These are phyloP conservation scores for Triops longicaudatus DNA, from an alignment of 1,140 invertebrate genomes.

Conservation along the genomic window DNA sequence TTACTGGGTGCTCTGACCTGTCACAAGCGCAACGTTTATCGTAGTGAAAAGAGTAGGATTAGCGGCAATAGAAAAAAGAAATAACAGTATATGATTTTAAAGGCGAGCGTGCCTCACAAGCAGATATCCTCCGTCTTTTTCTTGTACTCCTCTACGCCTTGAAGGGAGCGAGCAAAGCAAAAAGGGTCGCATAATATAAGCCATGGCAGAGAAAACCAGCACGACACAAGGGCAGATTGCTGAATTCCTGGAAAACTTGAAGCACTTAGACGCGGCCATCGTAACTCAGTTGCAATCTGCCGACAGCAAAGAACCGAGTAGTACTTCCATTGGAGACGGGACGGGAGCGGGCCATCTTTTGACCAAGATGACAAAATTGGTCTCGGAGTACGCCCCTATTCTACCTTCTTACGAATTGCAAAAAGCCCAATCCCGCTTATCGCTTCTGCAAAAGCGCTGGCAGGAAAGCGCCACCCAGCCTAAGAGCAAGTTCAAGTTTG, in stretches of 20 bases:
- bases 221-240: background rate
- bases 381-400: slow-evolving; percentile 37
- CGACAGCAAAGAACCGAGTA: background rate
- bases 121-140: background rate
- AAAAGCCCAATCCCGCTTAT: slow-evolving; percentile 46
- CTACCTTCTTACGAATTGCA: slow-evolving; percentile 35
- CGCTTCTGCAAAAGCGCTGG: slow-evolving; percentile 43
- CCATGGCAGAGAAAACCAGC: background rate
- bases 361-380: slow-evolving; percentile 43
- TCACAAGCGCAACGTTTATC: slow-evolving; percentile 7
- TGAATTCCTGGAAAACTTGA: background rate
- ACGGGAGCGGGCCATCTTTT: slow-evolving; percentile 40
- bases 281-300: slow-evolving; percentile 7
- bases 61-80: background rate
- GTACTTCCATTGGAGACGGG: background rate
- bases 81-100: background rate
- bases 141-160: background rate
- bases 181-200: background rate
- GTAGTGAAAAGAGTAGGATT: background rate
- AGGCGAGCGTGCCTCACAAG: background rate
- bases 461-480: slow-evolving; percentile 40
- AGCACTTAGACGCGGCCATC: background rate
- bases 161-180: background rate
- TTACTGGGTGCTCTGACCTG: background rate
- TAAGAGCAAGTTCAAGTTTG: slow-evolving; percentile 43